phyloP scores from a whole-genome alignment of 2,797 vertebrate genomes.

The Lagocephalus sceleratus region DNA sequence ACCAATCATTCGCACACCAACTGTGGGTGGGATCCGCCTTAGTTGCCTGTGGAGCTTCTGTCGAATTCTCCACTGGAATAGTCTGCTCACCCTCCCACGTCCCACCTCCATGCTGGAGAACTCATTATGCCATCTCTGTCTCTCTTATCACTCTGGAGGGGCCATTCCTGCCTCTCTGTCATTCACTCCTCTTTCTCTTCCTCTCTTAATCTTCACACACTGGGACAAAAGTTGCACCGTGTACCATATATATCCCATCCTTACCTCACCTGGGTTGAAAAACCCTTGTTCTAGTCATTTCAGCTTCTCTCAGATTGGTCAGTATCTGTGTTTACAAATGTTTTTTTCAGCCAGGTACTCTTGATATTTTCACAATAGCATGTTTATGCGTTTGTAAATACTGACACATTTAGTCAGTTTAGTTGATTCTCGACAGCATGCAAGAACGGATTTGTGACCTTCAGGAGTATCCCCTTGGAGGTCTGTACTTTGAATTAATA shows the following conservation, averaged over 20 bases:
- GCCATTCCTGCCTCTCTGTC: slow-evolving; percentile 60
- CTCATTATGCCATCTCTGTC: slow-evolving; percentile 61
- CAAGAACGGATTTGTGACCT: too few species aligned
- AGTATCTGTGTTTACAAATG: too few species aligned
- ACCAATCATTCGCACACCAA: too few species aligned
- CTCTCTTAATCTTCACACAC: slow-evolving; percentile 32
- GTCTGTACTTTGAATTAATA: too few species aligned
- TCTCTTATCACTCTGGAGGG: slow-evolving; percentile 68
- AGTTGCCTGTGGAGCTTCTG: slow-evolving; percentile 17
- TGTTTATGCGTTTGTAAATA: too few species aligned
- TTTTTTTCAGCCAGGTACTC: too few species aligned
- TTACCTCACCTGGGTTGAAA: background rate
- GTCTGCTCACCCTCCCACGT: slow-evolving; percentile 41
- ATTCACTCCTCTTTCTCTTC: slow-evolving; percentile 31
- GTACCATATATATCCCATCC: background rate
- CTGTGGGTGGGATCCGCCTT: slow-evolving; percentile 11
- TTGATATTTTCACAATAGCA: too few species aligned
- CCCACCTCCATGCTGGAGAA: slow-evolving; percentile 59
- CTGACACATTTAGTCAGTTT: too few species aligned
- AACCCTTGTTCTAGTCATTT: background rate
- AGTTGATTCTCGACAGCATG: too few species aligned
- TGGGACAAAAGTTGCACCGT: background rate
- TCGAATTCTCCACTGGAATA: slow-evolving; percentile 36
- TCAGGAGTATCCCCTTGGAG: too few species aligned
- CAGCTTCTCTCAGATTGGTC: background rate